Conservation (phyloP, 2,797 vertebrate species). For the Agapornis canus region DNA sequence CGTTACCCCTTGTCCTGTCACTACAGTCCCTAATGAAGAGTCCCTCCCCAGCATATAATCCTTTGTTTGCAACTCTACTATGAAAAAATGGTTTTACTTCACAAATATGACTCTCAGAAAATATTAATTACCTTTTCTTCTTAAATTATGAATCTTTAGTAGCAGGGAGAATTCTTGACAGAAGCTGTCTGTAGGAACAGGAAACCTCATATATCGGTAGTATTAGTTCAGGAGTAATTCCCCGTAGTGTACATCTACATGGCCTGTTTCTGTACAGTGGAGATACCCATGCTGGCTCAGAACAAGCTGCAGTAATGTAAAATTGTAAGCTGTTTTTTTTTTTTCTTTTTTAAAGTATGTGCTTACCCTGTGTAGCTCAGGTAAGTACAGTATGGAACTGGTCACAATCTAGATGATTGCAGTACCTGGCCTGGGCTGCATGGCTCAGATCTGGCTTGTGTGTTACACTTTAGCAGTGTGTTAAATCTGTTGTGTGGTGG, state of each 20-base stretch:
- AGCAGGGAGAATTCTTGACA: not conserved
- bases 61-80: not conserved
- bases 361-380: not conserved
- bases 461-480: not conserved
- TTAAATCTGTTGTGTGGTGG: not conserved
- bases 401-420: not conserved
- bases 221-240: not conserved
- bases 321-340: not conserved
- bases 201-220: not conserved
- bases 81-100: constrained; percentile 18
- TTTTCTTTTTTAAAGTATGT: not conserved
- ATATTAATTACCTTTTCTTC: constrained; percentile 40
- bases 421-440: not conserved
- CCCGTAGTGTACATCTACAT: not conserved
- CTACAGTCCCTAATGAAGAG: no score
- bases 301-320: not conserved
- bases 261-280: not conserved
- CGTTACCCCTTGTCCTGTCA: no score
- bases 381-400: not conserved
- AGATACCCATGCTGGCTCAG: rapidly evolving
- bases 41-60: not conserved
- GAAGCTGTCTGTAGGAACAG: not conserved
- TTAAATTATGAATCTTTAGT: constrained; percentile 25
- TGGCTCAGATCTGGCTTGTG: not conserved
- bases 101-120: constrained; percentile 16